These are phyloP conservation scores for Criorhina ranunculi DNA, from an alignment of 2,888 invertebrate species.

Conservation along the genomic window DNA sequence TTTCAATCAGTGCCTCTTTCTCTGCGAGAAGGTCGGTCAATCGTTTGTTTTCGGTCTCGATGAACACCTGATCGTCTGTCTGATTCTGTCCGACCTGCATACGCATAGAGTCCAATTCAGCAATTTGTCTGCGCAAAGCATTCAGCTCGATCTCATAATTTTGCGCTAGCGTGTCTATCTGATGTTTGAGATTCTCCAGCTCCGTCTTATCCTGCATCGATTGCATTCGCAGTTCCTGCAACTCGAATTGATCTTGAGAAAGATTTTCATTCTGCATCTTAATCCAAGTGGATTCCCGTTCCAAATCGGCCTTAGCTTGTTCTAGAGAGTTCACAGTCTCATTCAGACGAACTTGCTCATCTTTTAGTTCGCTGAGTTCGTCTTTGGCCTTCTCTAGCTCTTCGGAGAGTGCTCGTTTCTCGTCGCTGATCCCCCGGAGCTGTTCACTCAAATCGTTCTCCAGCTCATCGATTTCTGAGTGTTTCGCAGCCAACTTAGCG, in stretches of 20 bases:
- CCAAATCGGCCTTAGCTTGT: conserved; percentile 80
- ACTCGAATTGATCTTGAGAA: conserved; percentile 82
- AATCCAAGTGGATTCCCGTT: conserved; percentile 81
- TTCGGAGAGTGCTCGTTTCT: conserved; percentile 85
- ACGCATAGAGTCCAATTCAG: conserved; percentile 82
- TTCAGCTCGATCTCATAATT: conserved; percentile 83
- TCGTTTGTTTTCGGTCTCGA: conserved; percentile 86
- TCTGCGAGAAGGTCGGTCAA: conserved; percentile 85
- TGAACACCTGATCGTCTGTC: conserved; percentile 84
- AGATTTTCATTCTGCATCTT: conserved; percentile 83
- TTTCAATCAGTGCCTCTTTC: conserved; percentile 85
- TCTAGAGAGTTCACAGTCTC: conserved; percentile 81
- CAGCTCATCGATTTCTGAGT: conserved; percentile 85
- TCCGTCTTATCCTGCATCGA: conserved; percentile 84
- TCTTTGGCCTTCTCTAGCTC: conserved; percentile 87
- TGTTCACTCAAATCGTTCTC: conserved; percentile 85
- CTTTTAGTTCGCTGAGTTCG: conserved; percentile 86
- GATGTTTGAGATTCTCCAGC: conserved; percentile 83
- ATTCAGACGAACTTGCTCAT: conserved; percentile 84
- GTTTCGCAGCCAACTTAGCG: conserved; percentile 83
- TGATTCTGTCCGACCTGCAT: conserved; percentile 84
- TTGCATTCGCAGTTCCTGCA: conserved; percentile 84
- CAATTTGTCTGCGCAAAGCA: conserved; percentile 81
- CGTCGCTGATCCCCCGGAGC: conserved; percentile 80
- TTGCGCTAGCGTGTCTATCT: conserved; percentile 82